These are phyloP conservation scores for Labia minor DNA, from an alignment of 2,888 invertebrate genomes.

Conservation along the genomic window DNA sequence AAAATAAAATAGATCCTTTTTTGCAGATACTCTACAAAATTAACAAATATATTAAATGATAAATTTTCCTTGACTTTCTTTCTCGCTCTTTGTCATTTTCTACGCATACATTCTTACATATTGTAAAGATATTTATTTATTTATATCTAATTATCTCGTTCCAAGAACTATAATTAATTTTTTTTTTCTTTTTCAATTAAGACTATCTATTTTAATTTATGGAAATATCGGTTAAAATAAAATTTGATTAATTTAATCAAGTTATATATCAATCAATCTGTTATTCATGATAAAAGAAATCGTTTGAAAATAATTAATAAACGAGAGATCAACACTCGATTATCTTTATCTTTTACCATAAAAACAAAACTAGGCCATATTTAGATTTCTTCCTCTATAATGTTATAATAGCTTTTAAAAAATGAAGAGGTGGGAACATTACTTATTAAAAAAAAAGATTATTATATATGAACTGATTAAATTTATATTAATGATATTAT, in stretches of 20 bases:
- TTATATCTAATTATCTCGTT: background rate
- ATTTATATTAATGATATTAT: too few species aligned
- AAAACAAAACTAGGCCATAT: background rate
- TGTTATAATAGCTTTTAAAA: too few species aligned
- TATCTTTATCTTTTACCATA: slow-evolving; percentile 4
- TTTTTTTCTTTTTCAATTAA: background rate
- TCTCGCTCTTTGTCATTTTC: too few species aligned
- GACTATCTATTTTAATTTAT: background rate
- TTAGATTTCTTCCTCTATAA: background rate
- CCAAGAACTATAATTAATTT: background rate
- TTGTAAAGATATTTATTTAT: too few species aligned
- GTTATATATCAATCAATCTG: slow-evolving; percentile 1
- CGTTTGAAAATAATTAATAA: slow-evolving; percentile 13
- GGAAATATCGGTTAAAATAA: background rate
- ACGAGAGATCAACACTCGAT: background rate
- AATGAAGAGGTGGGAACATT: too few species aligned
- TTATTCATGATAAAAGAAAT: background rate
- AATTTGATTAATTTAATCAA: slow-evolving; percentile 4
- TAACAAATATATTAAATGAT: too few species aligned
- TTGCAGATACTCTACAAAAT: too few species aligned
- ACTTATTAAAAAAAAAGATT: too few species aligned
- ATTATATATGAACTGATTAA: too few species aligned
- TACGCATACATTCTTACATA: too few species aligned
- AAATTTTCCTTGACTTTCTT: too few species aligned
- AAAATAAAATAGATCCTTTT: too few species aligned